Percentiles rank a stretch among this genome's conserved stretches.
These are phyloP conservation scores for Mongoloraphidia duomilia DNA, from an alignment of 2,888 invertebrate genomes.

Conservation along the genomic window DNA sequence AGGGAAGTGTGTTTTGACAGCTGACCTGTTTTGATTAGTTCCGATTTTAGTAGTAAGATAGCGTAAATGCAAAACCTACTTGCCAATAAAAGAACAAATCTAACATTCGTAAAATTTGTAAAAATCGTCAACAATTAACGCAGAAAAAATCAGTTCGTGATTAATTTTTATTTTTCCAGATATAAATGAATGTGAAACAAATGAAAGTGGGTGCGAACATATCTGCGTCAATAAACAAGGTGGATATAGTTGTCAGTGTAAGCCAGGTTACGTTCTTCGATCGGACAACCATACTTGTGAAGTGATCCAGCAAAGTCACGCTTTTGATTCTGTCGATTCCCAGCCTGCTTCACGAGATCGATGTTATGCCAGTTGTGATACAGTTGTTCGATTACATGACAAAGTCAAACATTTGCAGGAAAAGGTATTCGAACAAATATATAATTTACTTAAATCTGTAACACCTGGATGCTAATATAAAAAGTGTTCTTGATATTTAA, in stretches of 20 bases:
- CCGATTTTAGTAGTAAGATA: no score
- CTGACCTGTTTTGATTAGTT: no score
- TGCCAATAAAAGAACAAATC: no score
- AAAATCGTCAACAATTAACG: no score
- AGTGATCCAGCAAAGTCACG: conserved; percentile 14
- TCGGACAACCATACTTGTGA: conserved; percentile 44
- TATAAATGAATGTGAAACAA: conserved; percentile 38
- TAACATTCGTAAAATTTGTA: no score
- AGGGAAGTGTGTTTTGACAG: no score
- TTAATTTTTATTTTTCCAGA: conserved; percentile 26
- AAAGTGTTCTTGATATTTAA: no score
- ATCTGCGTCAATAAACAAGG: conserved; percentile 46
- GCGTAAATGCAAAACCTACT: no score
- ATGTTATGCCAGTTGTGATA: conserved; percentile 49
- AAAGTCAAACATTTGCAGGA: conserved; percentile 39
- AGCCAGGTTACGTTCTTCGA: conserved; percentile 35
- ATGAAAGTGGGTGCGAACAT: conserved; percentile 49
- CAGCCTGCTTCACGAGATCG: conserved; percentile 31
- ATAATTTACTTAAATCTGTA: background rate
- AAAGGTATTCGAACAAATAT: conserved; percentile 21
- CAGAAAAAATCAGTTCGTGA: no score
- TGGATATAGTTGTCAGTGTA: conserved; percentile 43
- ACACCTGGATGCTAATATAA: background rate
- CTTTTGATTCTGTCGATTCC: conserved; percentile 8
- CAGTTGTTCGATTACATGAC: conserved; percentile 40